Conservation (phyloP, 2,797 vertebrate species). For the Toxotes lorentzi region DNA sequence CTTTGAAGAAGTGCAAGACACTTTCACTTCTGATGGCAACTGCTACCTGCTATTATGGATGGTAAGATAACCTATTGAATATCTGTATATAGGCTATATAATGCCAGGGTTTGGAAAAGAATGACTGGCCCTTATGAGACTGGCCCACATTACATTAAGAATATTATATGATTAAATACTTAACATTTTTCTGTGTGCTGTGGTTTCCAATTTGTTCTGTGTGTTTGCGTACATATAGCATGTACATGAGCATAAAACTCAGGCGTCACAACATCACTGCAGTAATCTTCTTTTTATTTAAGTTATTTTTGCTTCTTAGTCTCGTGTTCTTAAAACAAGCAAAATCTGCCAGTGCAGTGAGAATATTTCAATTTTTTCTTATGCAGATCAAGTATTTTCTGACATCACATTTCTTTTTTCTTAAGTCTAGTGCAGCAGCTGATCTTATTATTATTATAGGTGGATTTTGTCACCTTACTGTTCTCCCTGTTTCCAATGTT, state of each 20-base stretch:
- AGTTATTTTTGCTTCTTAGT: not conserved
- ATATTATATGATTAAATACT: not conserved
- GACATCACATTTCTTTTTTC: not conserved
- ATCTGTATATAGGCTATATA: no score
- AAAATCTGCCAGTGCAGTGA: not conserved
- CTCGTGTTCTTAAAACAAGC: no score
- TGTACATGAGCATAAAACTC: not conserved
- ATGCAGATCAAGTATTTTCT: not conserved
- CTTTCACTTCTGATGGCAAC: no score
- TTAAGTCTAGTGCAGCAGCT: not conserved
- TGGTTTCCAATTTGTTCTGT: not conserved
- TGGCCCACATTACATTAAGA: not conserved
- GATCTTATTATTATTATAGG: not conserved
- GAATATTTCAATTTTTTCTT: no score
- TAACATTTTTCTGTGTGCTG: not conserved
- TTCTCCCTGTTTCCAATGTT: not conserved
- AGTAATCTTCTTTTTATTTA: not conserved
- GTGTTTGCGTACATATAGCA: not conserved
- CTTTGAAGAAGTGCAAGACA: no score
- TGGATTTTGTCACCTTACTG: not conserved
- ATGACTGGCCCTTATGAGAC: no score
- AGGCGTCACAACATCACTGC: not conserved
- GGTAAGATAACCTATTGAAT: no score
- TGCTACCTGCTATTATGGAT: no score
- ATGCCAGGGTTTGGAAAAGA: no score